Evolutionary conservation across 2,797 vertebrate genomes (phyloP).

Genomic region (Falco columbarius): DNA sequence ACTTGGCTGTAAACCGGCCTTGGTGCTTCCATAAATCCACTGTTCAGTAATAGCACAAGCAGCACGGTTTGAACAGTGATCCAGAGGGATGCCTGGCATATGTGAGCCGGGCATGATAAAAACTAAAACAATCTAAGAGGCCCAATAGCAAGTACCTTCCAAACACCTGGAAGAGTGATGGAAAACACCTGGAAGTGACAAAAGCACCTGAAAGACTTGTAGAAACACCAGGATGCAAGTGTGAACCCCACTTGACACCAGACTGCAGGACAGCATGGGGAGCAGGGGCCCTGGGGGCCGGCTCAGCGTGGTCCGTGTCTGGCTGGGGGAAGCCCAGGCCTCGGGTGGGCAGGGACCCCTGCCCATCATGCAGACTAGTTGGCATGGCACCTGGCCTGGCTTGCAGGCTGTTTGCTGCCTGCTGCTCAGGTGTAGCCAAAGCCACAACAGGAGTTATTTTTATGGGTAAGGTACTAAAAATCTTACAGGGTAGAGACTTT

Average conservation of each 20-base stretch:
- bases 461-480: neutral
- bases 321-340: too few species aligned
- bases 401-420: neutral
- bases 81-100: neutral
- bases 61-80: neutral
- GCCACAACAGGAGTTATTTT: accelerated
- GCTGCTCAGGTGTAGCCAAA: accelerated
- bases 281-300: too few species aligned
- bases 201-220: accelerated
- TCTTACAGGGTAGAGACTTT: neutral
- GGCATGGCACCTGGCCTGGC: neutral
- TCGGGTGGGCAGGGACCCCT: too few species aligned
- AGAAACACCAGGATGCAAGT: accelerated
- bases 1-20: neutral
- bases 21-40: neutral
- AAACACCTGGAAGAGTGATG: accelerated
- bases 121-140: neutral
- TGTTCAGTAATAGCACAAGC: neutral
- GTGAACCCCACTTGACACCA: accelerated
- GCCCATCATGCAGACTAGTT: too few species aligned
- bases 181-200: neutral
- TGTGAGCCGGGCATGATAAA: accelerated
- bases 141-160: neutral
- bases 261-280: accelerated
- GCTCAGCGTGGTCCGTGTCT: neutral